Evolutionary conservation across 2,888 invertebrate species (phyloP).

Genomic region (Parelbella ahira): DNA sequence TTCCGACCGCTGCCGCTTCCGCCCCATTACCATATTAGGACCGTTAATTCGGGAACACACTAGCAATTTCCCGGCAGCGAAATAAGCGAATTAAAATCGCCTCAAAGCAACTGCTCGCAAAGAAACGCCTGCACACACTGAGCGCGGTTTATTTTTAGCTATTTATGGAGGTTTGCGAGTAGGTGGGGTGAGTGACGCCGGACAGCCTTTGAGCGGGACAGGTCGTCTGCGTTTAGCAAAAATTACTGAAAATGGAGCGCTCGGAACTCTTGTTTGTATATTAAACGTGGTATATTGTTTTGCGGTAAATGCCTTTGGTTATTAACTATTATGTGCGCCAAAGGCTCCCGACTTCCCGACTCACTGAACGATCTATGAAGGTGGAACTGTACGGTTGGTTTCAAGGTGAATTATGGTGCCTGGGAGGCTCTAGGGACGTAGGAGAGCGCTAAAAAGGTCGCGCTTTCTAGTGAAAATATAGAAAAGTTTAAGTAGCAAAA

Average conservation of each 20-base stretch:
- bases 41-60: conserved; percentile 60
- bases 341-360: too few species aligned
- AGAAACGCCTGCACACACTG: conserved; percentile 59
- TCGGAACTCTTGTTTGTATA: too few species aligned
- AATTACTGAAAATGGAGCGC: conserved; percentile 16
- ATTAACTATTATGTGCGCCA: too few species aligned
- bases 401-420: too few species aligned
- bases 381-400: too few species aligned
- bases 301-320: too few species aligned
- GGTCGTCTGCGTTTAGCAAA: conserved; percentile 27
- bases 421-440: too few species aligned
- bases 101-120: conserved; percentile 69
- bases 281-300: too few species aligned
- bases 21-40: conserved; percentile 25
- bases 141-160: conserved; percentile 60
- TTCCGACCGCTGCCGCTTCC: conserved; percentile 26
- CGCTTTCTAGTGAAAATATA: too few species aligned
- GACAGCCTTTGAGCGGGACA: conserved; percentile 58
- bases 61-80: conserved; percentile 62
- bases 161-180: conserved; percentile 43
- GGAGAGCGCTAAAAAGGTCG: too few species aligned
- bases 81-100: conserved; percentile 76
- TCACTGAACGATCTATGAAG: too few species aligned
- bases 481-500: too few species aligned
- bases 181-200: conserved; percentile 44